Conservation (phyloP, 1,140 invertebrate species). For the Neodiprion virginianus region DNA sequence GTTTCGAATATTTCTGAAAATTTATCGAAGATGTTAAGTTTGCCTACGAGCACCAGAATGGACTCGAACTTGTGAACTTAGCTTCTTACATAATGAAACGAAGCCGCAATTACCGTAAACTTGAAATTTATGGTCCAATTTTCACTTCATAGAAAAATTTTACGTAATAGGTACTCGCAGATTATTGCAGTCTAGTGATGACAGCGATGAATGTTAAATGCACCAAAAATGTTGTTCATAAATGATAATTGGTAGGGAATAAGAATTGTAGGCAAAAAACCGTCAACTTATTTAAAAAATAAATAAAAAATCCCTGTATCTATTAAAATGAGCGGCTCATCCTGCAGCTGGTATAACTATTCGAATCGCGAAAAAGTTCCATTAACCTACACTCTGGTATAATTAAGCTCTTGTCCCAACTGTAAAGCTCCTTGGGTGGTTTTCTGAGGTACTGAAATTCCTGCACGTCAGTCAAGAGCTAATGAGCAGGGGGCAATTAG, state of each 20-base stretch:
- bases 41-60: neutral
- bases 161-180: neutral
- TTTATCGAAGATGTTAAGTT: neutral
- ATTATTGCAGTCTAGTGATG: too few species aligned
- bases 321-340: too few species aligned
- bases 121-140: conserved; percentile 49
- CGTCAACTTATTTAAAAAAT: too few species aligned
- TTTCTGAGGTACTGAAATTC: conserved; percentile 50
- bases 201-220: too few species aligned
- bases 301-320: too few species aligned
- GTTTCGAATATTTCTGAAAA: neutral
- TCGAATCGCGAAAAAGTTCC: neutral
- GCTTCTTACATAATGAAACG: neutral
- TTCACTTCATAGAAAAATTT: conserved; percentile 37
- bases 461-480: conserved; percentile 46
- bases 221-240: too few species aligned
- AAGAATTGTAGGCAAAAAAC: too few species aligned
- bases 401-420: conserved; percentile 43
- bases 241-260: too few species aligned
- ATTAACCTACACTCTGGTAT: conserved; percentile 18
- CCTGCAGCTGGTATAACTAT: too few species aligned
- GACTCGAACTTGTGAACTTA: neutral
- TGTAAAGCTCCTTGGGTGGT: conserved; percentile 46
- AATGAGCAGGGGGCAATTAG: conserved; percentile 46
- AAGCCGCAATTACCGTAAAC: conserved; percentile 34